phyloP scores from a whole-genome alignment of 2,888 invertebrate genomes.

The Spodoptera picta region DNA sequence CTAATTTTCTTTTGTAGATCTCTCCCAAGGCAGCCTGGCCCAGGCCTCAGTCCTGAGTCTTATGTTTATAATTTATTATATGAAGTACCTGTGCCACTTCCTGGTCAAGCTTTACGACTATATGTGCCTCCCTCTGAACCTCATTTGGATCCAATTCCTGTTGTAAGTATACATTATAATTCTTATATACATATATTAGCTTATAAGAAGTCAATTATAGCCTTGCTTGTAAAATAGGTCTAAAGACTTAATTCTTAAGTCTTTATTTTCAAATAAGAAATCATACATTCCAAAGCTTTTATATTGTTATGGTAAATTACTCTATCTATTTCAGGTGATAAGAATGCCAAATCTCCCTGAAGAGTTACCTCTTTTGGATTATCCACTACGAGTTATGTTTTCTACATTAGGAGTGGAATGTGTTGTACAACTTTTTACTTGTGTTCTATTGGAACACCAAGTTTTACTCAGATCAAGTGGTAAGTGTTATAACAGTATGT shows the following conservation, averaged over 20 bases:
- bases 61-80: conserved; percentile 98
- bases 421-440: conserved; percentile 97
- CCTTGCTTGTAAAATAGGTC: not conserved
- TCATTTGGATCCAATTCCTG: conserved; percentile 90
- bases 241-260: not conserved
- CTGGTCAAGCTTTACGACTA: conserved; percentile 95
- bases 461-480: conserved; percentile 97
- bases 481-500: conserved; percentile 70
- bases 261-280: not conserved
- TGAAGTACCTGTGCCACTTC: conserved; percentile 96
- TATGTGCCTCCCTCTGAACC: conserved; percentile 92
- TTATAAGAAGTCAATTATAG: no score
- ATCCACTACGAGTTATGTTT: conserved; percentile 96
- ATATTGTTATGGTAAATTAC: not conserved
- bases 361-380: conserved; percentile 98
- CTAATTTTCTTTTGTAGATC: conserved; percentile 84
- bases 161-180: conserved; percentile 77
- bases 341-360: conserved; percentile 93
- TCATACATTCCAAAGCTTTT: not conserved
- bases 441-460: conserved; percentile 98
- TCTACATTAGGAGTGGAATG: conserved; percentile 96
- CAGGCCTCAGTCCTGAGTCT: conserved; percentile 95
- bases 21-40: conserved; percentile 93
- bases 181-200: no score
- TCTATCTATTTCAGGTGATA: conserved; percentile 85